phyloP scores from a whole-genome alignment of 2,797 vertebrate species.

The Natrix natrix region DNA sequence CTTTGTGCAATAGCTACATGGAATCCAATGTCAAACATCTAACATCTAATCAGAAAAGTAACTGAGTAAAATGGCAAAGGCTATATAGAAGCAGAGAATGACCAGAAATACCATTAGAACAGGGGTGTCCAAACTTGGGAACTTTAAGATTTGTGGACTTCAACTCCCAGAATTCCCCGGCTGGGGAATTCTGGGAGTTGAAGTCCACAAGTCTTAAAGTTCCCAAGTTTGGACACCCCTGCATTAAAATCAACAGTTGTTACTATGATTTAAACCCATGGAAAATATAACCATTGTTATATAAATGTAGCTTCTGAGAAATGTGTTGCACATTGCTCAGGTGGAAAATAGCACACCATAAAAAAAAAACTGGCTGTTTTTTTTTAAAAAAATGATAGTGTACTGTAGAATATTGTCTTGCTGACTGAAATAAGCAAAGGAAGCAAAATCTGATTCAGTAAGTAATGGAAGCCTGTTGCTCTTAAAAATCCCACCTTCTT shows the following conservation, averaged over 20 bases:
- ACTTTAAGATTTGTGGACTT: too few relatives aligned
- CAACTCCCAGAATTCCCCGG: too few relatives aligned
- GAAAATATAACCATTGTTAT: background rate
- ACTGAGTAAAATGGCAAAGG: slow-evolving; percentile 4
- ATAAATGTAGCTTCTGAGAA: background rate
- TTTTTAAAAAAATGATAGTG: background rate
- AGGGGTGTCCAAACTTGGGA: background rate
- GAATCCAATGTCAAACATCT: slow-evolving; percentile 36
- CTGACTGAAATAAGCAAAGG: background rate
- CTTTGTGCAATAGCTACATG: slow-evolving; percentile 47
- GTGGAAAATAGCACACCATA: background rate
- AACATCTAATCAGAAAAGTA: slow-evolving; percentile 55
- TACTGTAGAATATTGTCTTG: background rate
- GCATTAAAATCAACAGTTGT: background rate
- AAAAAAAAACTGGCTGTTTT: background rate
- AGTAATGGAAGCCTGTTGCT: background rate
- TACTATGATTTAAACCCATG: background rate
- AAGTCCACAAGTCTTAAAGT: too few relatives aligned
- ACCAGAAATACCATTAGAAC: background rate
- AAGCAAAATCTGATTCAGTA: background rate
- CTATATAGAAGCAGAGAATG: background rate
- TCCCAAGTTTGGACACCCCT: too few relatives aligned
- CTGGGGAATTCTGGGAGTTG: too few relatives aligned
- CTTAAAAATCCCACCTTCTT: background rate
- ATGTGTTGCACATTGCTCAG: background rate